Evolutionary conservation across 2,113 vertebrate species (phyloP).

Genomic region (Candoia aspera): DNA sequence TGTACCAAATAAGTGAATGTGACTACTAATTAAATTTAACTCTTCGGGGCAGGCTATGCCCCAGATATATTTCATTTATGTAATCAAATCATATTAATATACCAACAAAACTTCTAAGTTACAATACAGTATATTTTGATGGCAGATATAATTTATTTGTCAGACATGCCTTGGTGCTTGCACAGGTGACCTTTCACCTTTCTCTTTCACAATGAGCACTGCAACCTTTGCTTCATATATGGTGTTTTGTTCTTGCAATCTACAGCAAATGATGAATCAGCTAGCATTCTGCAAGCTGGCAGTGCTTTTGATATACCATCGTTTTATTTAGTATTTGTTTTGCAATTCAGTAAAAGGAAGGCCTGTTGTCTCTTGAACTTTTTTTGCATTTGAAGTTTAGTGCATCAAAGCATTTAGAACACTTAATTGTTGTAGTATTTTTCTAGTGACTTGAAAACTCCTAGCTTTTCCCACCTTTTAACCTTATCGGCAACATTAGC

Average conservation of each 20-base stretch:
- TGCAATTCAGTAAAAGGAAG: slow-evolving; percentile 22
- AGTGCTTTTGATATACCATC: not conserved
- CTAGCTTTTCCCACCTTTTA: not conserved
- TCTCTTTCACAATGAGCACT: not conserved
- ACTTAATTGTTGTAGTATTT: not conserved
- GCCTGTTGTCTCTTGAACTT: not conserved
- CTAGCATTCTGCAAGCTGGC: slow-evolving; percentile 14
- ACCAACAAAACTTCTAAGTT: not conserved
- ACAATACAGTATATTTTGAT: accelerated
- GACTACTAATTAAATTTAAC: not conserved
- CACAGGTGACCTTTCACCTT: too few species aligned
- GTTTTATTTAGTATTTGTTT: slow-evolving; percentile 5
- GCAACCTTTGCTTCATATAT: not conserved
- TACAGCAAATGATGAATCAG: slow-evolving; percentile 31
- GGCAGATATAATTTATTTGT: not conserved
- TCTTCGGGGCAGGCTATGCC: not conserved
- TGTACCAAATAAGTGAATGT: not conserved
- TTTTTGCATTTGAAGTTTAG: not conserved
- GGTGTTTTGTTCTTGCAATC: not conserved
- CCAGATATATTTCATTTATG: not conserved
- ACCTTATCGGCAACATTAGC: not conserved
- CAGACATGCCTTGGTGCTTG: too few species aligned
- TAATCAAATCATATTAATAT: not conserved
- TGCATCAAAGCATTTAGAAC: not conserved
- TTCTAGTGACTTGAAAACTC: not conserved